Evolutionary conservation across 2,888 invertebrate genomes (phyloP).

Genomic region (Plebejus argus): DNA sequence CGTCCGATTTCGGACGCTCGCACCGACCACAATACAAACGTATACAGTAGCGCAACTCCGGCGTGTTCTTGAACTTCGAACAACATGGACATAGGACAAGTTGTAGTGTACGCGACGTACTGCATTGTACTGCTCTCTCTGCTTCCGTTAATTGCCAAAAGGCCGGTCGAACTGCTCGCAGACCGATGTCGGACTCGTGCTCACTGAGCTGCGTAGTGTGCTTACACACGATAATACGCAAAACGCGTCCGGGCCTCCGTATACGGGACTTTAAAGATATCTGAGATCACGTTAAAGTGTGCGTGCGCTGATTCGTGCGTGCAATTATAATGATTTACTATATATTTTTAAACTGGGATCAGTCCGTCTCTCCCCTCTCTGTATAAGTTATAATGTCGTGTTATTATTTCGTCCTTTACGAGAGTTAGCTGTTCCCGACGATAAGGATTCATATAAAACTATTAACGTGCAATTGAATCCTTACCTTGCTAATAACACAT

Average conservation of each 20-base stretch:
- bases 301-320: neutral
- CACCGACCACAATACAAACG: neutral
- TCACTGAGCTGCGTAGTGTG: too few species aligned
- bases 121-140: too few species aligned
- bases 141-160: too few species aligned
- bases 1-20: slow-evolving; percentile 11
- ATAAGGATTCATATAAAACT: slow-evolving; percentile 3
- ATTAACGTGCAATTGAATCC: neutral
- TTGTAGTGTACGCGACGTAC: too few species aligned
- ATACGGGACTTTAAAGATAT: too few species aligned
- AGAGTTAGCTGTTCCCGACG: slow-evolving; percentile 3
- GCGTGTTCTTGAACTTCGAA: neutral
- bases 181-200: too few species aligned
- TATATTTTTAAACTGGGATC: neutral
- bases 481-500: neutral
- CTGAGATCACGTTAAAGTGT: too few species aligned
- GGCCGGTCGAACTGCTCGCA: too few species aligned
- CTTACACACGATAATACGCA: too few species aligned
- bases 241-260: too few species aligned
- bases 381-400: neutral
- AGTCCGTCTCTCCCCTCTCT: neutral
- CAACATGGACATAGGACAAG: too few species aligned
- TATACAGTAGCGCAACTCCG: neutral
- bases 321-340: neutral
- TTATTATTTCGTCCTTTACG: slow-evolving; percentile 7